Conservation (phyloP, 2,888 invertebrate species). For the Exephanes ischioxanthus region DNA sequence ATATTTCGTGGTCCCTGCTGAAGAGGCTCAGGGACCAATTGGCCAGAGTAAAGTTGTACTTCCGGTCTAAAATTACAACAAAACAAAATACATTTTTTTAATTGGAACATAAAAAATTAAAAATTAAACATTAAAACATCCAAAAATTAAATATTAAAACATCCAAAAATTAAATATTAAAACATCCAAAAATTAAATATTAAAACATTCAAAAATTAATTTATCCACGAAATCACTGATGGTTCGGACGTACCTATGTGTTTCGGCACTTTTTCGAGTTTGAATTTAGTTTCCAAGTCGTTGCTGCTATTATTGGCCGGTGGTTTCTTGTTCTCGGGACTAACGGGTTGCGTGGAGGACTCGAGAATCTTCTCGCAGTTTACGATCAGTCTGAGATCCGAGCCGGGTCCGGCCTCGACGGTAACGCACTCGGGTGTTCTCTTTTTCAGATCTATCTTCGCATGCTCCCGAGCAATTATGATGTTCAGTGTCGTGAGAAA, state of each 20-base stretch:
- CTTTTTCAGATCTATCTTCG: slow-evolving; percentile 88
- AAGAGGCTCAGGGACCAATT: slow-evolving; percentile 90
- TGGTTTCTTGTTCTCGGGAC: slow-evolving; percentile 88
- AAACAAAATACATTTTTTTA: not conserved
- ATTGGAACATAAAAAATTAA: not conserved
- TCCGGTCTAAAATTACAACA: slow-evolving; percentile 88
- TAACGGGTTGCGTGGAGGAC: slow-evolving; percentile 88
- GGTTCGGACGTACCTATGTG: slow-evolving; percentile 86
- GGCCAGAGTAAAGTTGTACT: slow-evolving; percentile 91
- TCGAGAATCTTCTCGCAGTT: slow-evolving; percentile 86
- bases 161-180: too few relatives aligned
- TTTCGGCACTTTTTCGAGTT: slow-evolving; percentile 86
- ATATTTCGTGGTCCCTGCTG: slow-evolving; percentile 89
- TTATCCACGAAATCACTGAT: not conserved
- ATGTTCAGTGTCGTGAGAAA: slow-evolving; percentile 90
- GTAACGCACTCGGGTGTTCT: slow-evolving; percentile 81
- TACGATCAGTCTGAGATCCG: slow-evolving; percentile 85
- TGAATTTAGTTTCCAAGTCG: slow-evolving; percentile 85
- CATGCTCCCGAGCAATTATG: slow-evolving; percentile 92
- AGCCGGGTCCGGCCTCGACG: slow-evolving; percentile 80
- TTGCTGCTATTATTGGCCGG: slow-evolving; percentile 85
- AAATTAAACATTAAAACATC: too few relatives aligned
- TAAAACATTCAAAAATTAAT: too few relatives aligned
- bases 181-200: too few relatives aligned
- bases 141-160: too few relatives aligned